phyloP scores from a whole-genome alignment of 1,140 invertebrate species.

The Halesus radiatus region DNA sequence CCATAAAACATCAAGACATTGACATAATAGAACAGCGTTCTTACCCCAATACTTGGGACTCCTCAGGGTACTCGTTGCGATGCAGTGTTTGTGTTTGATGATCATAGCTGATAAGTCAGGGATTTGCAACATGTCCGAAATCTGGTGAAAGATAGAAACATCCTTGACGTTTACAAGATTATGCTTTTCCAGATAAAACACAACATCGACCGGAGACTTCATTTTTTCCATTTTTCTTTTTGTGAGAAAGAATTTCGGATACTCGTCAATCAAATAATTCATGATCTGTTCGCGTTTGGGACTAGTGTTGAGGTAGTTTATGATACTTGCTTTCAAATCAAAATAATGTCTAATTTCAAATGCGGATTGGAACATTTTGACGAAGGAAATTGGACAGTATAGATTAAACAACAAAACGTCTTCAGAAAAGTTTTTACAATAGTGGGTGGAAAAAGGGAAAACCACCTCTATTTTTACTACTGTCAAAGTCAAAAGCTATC shows the following conservation, averaged over 20 bases:
- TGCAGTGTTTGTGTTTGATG: not conserved
- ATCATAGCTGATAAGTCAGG: not conserved
- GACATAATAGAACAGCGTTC: not conserved
- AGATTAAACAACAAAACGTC: no score
- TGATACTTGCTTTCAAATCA: not conserved
- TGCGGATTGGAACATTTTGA: no score
- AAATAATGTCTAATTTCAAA: not conserved
- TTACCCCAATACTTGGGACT: constrained; percentile 18
- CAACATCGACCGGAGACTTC: not conserved
- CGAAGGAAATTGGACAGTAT: no score
- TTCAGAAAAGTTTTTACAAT: no score
- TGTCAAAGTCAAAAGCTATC: no score
- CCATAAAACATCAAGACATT: no score
- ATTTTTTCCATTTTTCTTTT: constrained; percentile 38
- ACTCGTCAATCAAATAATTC: constrained; percentile 22
- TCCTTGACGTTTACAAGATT: constrained; percentile 28
- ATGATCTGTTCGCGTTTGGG: not conserved
- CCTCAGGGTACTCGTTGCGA: not conserved
- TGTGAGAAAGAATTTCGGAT: constrained; percentile 38
- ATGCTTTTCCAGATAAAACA: constrained; percentile 45
- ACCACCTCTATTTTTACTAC: no score
- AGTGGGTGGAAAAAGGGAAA: no score
- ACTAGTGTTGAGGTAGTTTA: not conserved
- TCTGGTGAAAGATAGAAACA: constrained; percentile 8
- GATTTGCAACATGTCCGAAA: not conserved